Evolutionary conservation across 2,888 invertebrate species (phyloP).

Genomic region (Tinea trinotella): DNA sequence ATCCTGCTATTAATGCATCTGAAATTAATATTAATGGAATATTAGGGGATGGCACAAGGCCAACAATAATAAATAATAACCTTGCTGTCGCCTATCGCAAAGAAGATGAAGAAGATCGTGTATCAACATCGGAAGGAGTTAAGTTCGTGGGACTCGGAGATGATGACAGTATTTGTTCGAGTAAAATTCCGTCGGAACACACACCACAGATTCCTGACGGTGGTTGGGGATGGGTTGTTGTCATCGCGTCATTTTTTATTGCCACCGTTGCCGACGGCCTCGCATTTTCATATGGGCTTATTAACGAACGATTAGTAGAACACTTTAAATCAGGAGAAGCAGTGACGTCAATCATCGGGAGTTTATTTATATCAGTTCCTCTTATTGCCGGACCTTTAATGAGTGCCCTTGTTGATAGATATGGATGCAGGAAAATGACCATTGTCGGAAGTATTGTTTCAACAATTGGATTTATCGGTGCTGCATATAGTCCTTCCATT

Average conservation of each 20-base stretch:
- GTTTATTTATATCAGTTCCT: slow-evolving; percentile 91
- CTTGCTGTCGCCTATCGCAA: slow-evolving; percentile 46
- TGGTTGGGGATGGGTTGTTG: slow-evolving; percentile 95
- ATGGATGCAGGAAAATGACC: slow-evolving; percentile 85
- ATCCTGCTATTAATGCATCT: slow-evolving; percentile 6
- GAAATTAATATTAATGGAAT: not conserved
- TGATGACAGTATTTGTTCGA: slow-evolving; percentile 62
- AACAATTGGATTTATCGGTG: slow-evolving; percentile 83
- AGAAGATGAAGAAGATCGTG: slow-evolving; percentile 48
- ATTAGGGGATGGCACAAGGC: slow-evolving; percentile 29
- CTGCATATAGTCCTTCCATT: slow-evolving; percentile 79
- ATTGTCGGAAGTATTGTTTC: slow-evolving; percentile 81
- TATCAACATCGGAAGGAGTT: slow-evolving; percentile 60
- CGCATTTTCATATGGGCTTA: slow-evolving; percentile 92
- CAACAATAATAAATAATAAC: slow-evolving; percentile 34
- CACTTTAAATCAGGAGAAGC: slow-evolving; percentile 85
- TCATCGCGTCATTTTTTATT: slow-evolving; percentile 86
- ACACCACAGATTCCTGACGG: slow-evolving; percentile 82
- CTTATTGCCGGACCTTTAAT: slow-evolving; percentile 87
- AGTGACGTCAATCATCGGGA: slow-evolving; percentile 90
- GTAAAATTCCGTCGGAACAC: slow-evolving; percentile 42
- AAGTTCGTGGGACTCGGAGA: slow-evolving; percentile 68
- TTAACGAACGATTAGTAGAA: slow-evolving; percentile 83
- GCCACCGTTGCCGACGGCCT: slow-evolving; percentile 94
- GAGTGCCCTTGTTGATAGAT: slow-evolving; percentile 87